Conservation (phyloP, 2,113 vertebrate genomes). For the Turdus rufiventris region DNA sequence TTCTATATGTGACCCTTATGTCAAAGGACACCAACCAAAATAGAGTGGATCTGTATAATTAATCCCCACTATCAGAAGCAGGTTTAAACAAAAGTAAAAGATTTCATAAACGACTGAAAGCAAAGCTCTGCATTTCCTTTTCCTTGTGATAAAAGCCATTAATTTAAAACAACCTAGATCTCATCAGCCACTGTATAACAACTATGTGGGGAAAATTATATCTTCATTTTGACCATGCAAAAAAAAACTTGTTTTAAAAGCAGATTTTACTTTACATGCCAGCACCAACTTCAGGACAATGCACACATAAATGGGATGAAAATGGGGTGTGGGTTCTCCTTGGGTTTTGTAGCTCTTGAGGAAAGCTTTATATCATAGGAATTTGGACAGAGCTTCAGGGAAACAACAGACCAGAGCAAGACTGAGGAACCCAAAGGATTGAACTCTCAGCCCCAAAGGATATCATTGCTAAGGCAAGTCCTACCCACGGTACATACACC, state of each 20-base stretch:
- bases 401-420: background rate
- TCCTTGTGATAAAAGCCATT: background rate
- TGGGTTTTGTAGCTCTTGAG: background rate
- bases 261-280: background rate
- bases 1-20: background rate
- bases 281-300: background rate
- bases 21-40: background rate
- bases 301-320: background rate
- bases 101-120: background rate
- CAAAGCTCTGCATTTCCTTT: background rate
- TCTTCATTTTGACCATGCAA: background rate
- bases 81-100: background rate
- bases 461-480: background rate
- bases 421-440: background rate
- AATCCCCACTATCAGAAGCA: background rate
- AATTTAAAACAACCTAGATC: background rate
- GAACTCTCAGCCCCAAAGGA: background rate
- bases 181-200: background rate
- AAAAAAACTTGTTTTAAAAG: background rate
- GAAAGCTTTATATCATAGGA: background rate
- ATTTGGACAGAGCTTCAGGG: background rate
- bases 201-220: background rate
- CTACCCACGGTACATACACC: rapidly evolving
- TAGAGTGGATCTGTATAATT: background rate
- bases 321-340: background rate